Evolutionary conservation across 2,113 vertebrate genomes (phyloP), one percentile per base, ranked within the genome.

Genomic region (Smithornis capensis): DNA sequence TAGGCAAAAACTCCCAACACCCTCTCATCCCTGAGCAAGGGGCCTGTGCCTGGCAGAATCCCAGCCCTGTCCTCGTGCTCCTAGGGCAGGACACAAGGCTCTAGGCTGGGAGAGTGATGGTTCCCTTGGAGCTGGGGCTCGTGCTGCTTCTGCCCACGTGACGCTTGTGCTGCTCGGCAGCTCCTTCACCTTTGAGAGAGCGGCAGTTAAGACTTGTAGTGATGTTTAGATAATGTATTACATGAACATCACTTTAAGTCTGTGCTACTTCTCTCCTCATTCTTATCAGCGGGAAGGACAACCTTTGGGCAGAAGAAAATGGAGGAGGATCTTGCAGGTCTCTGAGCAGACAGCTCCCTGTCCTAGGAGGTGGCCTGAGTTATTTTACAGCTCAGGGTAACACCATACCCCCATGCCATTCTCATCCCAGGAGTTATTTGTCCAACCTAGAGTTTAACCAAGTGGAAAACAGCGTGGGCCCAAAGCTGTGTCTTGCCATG

Each of bases 191-290:
- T 94, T 68, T 89, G 98, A 92, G 98, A 95, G 97, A 97, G 98
- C 70, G 76, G 98, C 97, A 95, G 99, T 99, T 99, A 99, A 99
- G 99, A 99, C 99, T 99, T 99, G 99, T 99, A 99, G 99, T 99
- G 99, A 99, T 99, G 99, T 99, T 99, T 99, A 99, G 98, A 98
- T 98, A 97, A 97, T 99, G 97, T 98, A 98, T 96, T 98, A 98
- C 98, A 99, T 99, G 99, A 99, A 99, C 99, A 99, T 99, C 99
- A 99, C 99, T 99, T 99, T 99, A 99, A 99, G 99, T 99, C 99
- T 99, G 99, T 99, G 99, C 99, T 99, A 98, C 98, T 98, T 99
- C 98, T 98, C 96, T 97, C 97, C 98, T 98, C 97, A 83, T 73
- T 96, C 76, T 81, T 86, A 63, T 86, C 97, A 83, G 89, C 84